Evolutionary conservation across 1,140 invertebrate species (phyloP).

Genomic region (Diuraphis noxia): DNA sequence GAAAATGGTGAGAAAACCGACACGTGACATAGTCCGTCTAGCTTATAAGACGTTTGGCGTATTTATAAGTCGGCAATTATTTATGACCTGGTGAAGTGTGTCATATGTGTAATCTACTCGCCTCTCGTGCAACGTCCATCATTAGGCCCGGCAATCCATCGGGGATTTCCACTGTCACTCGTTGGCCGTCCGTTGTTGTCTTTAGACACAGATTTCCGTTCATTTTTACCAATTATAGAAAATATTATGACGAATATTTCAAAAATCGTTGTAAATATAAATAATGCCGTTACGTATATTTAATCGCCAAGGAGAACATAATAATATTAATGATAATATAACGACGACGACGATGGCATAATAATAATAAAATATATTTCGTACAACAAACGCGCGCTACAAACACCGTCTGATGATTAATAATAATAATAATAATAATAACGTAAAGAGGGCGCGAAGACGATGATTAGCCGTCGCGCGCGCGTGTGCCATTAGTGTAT

Average conservation of each 20-base stretch:
- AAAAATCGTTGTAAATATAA: not conserved
- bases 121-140: not conserved
- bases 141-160: not conserved
- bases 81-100: not conserved
- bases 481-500: conserved; percentile 10
- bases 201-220: not conserved
- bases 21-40: not conserved
- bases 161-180: not conserved
- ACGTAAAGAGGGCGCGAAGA: not conserved
- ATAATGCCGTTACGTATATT: not conserved
- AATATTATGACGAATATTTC: not conserved
- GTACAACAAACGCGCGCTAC: not conserved
- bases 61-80: not conserved
- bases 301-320: not conserved
- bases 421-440: conserved; percentile 17
- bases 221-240: not conserved
- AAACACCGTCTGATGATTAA: conserved; percentile 16
- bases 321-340: not conserved
- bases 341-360: not conserved
- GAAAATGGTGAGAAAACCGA: not conserved
- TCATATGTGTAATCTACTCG: not conserved
- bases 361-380: conserved; percentile 9
- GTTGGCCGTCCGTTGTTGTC: not conserved
- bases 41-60: not conserved
- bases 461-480: not conserved